Base-by-base conservation (phyloP, 2,797 vertebrate genomes). In the Atherinosoma microstoma region DNA sequence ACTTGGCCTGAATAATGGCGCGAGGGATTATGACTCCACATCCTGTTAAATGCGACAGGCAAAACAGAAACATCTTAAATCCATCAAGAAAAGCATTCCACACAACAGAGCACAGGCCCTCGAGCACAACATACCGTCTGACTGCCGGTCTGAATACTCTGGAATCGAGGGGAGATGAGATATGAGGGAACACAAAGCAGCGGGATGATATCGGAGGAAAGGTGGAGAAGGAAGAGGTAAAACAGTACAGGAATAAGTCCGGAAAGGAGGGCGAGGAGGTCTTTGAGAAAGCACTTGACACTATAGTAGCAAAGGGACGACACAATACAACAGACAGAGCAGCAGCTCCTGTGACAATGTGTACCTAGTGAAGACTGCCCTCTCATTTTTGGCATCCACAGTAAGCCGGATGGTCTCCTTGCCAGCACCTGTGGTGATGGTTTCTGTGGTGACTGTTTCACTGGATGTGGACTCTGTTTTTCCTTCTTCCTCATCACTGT, bases 401-500 rank as follows among this genome's bases (percentile, higher is more conserved):
- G 93, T 93, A 63, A 91, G 92, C 20, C 78, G 86, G 79, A 93
- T 79, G 12, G 89, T 92, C 74, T 97, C 96, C 74, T 89, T 95
- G 65, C 94, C 88, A 0, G 93, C 90, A 4, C 90, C 94, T 0
- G 92, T 90, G 84, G 92, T 90, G 84, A 93, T 77, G 20, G 93
- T 87, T 61, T 95, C 96, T 0, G 82, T 93, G 72, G 93, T 86
- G 59, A 89, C 78, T 0, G 80, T 88, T 64, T 92, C 91, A 64
- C 74, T 82, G 68, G 85, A 79, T 67, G 90, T 56, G 0, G 87
- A 90, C 13, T 86, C 92, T 0, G 78, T 91, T 62, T 94, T 95
- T 35, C 94, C 92, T 24, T 96, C 93, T 0, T 96, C 95, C 1
- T 97, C 96, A 0, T 96, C 94, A 0, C 96, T 96, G 80, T 95